Evolutionary conservation across 2,888 invertebrate genomes (phyloP), one percentile per base, ranked within the genome.

Genomic region (Geophilus truncorum): DNA sequence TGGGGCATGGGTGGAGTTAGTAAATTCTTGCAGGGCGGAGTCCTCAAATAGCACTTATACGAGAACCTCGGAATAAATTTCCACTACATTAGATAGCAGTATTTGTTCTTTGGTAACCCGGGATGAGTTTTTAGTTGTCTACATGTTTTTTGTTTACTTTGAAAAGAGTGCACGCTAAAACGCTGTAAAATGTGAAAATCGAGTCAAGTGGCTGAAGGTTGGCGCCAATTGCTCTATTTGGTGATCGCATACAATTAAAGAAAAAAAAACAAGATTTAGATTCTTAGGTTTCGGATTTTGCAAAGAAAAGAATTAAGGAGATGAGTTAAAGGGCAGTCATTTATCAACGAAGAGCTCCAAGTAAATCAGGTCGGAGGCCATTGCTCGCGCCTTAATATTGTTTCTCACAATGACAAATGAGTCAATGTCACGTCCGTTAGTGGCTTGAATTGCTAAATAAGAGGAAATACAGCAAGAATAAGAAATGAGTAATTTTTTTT

Each of bases 1-100:
- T 57, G 57, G 57, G 57, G 57, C 57, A 57, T 57, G 57, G 57
- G 57, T 57, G 57, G 57, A 57, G 57, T 57, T 18, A 57, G 57
- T 57, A 23, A 57, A 57, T 57, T 57, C 57, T 57, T 57, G 10
- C 23, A 57, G 57, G 57, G 57, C 57, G 57, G 57, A 57, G 57
- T 15, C 57, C 57, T 57, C 57, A 57, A 57, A 57, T 23, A 9
- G 18, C 57, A 57, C 36, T 40, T 57, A 57, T 18, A 21, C 21
- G 18, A 57, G 57, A 57, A 57, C 21, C 23, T 57, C 23, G 57
- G 21, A 57, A 57, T 18, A 57, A 57, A 57, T 21, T 57, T 21
- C 57, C 18, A 40, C 36, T 40, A 40, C n/a, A 57, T 23, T 21
- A 9, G 18, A 51, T 18, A 15, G 18, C 51, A n/a, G 7, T 51